Conservation (phyloP, 2,888 invertebrate species). For the Pterostichus niger region DNA sequence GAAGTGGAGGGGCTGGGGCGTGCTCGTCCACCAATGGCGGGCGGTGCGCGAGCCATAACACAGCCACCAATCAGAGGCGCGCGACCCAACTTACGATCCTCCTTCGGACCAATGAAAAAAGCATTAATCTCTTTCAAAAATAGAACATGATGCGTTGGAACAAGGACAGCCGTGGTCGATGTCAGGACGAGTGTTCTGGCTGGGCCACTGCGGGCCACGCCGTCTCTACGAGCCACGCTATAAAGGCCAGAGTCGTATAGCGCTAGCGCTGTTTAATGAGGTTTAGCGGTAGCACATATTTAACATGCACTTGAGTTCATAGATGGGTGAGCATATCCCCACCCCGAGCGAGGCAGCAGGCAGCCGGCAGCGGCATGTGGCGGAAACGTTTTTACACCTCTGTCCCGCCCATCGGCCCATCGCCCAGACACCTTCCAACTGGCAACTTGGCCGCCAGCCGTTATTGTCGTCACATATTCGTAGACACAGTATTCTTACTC, state of each 20-base stretch:
- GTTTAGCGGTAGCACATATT: conserved; percentile 77
- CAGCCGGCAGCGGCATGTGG: conserved; percentile 3
- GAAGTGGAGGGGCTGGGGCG: conserved; percentile 57
- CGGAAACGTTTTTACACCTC: conserved; percentile 61
- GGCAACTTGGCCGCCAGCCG: conserved; percentile 40
- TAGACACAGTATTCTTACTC: conserved; percentile 29
- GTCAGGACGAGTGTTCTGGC: conserved; percentile 57
- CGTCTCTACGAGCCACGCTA: conserved; percentile 74
- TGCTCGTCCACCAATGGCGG: conserved; percentile 72
- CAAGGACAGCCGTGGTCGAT: conserved; percentile 70
- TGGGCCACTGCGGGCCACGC: conserved; percentile 71
- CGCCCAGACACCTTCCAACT: conserved; percentile 55
- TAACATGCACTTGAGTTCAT: conserved; percentile 77
- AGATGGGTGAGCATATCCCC: conserved; percentile 73
- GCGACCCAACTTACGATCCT: conserved; percentile 73
- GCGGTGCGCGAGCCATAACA: conserved; percentile 73
- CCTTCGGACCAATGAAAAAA: conserved; percentile 78
- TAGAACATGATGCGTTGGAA: conserved; percentile 76
- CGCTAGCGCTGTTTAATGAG: conserved; percentile 73
- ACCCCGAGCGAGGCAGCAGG: conserved; percentile 67
- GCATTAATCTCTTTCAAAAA: conserved; percentile 79
- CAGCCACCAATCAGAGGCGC: conserved; percentile 74
- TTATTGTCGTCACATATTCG: conserved; percentile 66
- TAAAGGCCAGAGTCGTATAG: conserved; percentile 73
- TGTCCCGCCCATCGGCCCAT: conserved; percentile 39